Percentiles rank a stretch among this genome's conserved stretches.
phyloP scores from a whole-genome alignment of 2,113 vertebrate species.

The Sinocyclocheilus anshuiensis region DNA sequence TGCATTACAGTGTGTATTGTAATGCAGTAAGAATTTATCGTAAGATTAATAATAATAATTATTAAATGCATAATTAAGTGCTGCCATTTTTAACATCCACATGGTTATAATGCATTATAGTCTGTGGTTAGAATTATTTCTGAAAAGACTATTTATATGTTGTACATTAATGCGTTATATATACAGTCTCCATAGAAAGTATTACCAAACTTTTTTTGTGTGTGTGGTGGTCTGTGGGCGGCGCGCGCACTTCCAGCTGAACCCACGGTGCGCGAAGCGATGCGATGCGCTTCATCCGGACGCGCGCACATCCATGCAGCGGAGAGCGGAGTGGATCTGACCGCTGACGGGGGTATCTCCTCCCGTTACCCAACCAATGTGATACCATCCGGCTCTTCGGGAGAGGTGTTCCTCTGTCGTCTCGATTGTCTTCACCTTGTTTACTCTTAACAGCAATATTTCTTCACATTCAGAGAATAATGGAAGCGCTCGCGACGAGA shows the following conservation, averaged over 20 bases:
- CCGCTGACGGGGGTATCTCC: slow-evolving; percentile 18
- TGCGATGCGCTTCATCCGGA: slow-evolving; percentile 21
- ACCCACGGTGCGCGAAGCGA: background rate
- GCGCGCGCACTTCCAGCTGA: slow-evolving; percentile 25
- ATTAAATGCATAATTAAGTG: background rate
- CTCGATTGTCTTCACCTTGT: background rate
- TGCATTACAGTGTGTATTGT: background rate
- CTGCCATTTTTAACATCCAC: background rate
- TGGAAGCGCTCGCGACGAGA: slow-evolving; percentile 76
- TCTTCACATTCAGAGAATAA: slow-evolving; percentile 55
- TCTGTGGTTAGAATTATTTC: background rate
- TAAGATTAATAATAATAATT: background rate
- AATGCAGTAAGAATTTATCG: background rate
- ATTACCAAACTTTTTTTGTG: slow-evolving; percentile 14
- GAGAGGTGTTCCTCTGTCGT: slow-evolving; percentile 44
- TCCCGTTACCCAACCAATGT: slow-evolving; percentile 52
- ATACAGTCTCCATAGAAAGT: slow-evolving; percentile 1
- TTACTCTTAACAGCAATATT: slow-evolving; percentile 37
- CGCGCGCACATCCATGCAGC: background rate
- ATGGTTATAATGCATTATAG: background rate
- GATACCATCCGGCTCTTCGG: slow-evolving; percentile 33
- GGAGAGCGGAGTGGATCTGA: slow-evolving; percentile 4
- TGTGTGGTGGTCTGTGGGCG: slow-evolving; percentile 38
- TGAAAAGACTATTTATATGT: background rate
- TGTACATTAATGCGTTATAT: background rate